phyloP scores from a whole-genome alignment of 2,888 invertebrate species.

The Drosophila ustulata region DNA sequence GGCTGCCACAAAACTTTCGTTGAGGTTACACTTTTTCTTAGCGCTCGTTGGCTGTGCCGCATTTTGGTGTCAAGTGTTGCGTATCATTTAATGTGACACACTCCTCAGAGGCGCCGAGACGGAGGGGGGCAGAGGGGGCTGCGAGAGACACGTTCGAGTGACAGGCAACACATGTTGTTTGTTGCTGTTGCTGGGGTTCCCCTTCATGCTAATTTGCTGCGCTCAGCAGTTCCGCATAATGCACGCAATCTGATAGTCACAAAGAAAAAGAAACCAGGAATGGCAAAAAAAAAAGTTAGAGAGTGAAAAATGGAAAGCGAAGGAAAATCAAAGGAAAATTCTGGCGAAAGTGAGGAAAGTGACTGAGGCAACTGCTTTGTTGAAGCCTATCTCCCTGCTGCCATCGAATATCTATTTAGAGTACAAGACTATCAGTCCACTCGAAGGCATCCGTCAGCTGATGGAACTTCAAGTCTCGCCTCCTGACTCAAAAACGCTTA shows the following conservation, averaged over 20 bases:
- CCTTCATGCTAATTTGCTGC: slow-evolving; percentile 70
- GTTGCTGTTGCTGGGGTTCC: slow-evolving; percentile 1
- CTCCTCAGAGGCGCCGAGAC: slow-evolving; percentile 29
- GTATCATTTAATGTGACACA: slow-evolving; percentile 78
- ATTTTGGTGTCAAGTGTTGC: slow-evolving; percentile 79
- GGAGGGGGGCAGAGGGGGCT: slow-evolving; percentile 6
- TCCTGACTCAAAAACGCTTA: too few species aligned
- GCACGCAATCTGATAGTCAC: slow-evolving; percentile 48
- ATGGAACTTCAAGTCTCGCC: too few species aligned
- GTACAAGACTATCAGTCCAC: slow-evolving; percentile 1
- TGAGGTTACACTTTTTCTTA: slow-evolving; percentile 43
- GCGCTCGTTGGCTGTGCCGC: slow-evolving; percentile 36
- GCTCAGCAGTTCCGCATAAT: slow-evolving; percentile 55
- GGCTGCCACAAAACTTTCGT: slow-evolving; percentile 29
- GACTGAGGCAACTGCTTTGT: slow-evolving; percentile 1
- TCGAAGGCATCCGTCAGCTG: too few species aligned
- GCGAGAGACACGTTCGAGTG: slow-evolving; percentile 20
- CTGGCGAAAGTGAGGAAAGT: neutral
- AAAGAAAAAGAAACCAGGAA: neutral
- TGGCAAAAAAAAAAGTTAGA: slow-evolving; percentile 1
- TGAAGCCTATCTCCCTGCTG: slow-evolving; percentile 2
- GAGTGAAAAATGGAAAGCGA: neutral
- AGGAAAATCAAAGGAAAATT: slow-evolving; percentile 8
- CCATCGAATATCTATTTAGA: slow-evolving; percentile 16
- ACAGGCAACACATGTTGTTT: slow-evolving; percentile 70